phyloP scores from a whole-genome alignment of 2,888 invertebrate species.

The Leucozona laternaria region DNA sequence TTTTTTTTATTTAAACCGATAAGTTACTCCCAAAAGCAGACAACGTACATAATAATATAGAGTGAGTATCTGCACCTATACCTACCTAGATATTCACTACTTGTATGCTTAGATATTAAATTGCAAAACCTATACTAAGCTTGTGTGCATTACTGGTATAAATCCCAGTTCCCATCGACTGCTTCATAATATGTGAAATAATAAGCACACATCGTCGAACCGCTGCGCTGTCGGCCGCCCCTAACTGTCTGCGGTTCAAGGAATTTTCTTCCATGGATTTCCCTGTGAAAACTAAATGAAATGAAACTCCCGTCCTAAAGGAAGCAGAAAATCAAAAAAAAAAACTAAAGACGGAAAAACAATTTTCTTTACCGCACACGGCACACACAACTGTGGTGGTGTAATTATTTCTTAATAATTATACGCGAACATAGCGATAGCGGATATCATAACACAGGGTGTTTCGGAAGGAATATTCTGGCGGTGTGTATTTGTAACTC shows the following conservation, averaged over 20 bases:
- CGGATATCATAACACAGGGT: slow-evolving; percentile 31
- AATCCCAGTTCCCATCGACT: slow-evolving; percentile 52
- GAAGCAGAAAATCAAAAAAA: slow-evolving; percentile 28
- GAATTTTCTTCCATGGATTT: slow-evolving; percentile 54
- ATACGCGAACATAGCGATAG: slow-evolving; percentile 49
- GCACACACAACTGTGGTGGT: not conserved
- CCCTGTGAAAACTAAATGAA: slow-evolving; percentile 62
- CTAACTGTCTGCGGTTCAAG: slow-evolving; percentile 57
- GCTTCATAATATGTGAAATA: slow-evolving; percentile 17
- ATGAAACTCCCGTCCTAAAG: slow-evolving; percentile 46
- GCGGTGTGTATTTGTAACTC: no score
- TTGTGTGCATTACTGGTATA: slow-evolving; percentile 29
- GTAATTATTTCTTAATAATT: slow-evolving; percentile 71
- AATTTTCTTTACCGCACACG: slow-evolving; percentile 63
- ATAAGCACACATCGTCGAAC: not conserved
- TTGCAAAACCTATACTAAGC: slow-evolving; percentile 1
- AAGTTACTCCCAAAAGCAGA: slow-evolving; percentile 62
- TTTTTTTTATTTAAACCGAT: slow-evolving; percentile 28
- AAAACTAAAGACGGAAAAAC: slow-evolving; percentile 40
- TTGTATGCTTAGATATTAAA: slow-evolving; percentile 18
- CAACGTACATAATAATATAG: not conserved
- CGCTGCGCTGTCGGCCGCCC: not conserved
- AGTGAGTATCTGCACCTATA: not conserved
- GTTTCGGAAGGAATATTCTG: not conserved
- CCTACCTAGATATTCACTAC: not conserved